Evolutionary conservation across 1,140 invertebrate species (phyloP).

Genomic region (Trachelipus rathkii): DNA sequence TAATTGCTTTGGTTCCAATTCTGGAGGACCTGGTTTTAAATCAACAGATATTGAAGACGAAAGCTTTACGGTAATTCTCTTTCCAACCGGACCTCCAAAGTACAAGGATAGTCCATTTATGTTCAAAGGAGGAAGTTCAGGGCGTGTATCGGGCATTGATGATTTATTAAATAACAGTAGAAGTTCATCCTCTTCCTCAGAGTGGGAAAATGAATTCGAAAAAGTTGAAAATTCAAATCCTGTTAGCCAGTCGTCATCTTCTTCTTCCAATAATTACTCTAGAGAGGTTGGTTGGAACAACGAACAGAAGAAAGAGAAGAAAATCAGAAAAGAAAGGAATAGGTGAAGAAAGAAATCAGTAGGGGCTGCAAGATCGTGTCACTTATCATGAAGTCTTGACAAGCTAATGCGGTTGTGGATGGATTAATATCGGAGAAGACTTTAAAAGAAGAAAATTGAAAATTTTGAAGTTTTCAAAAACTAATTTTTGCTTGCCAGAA

Average conservation of each 20-base stretch:
- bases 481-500: too few relatives aligned
- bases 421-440: too few relatives aligned
- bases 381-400: too few relatives aligned
- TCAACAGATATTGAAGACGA: slow-evolving; percentile 50
- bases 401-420: too few relatives aligned
- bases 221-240: not conserved
- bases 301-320: too few relatives aligned
- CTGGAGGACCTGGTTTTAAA: slow-evolving; percentile 49
- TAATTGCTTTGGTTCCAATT: slow-evolving; percentile 9
- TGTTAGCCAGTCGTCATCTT: not conserved
- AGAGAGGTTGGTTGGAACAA: too few relatives aligned
- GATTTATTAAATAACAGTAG: slow-evolving; percentile 36
- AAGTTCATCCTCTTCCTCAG: slow-evolving; percentile 26
- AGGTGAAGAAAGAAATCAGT: too few relatives aligned
- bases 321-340: too few relatives aligned
- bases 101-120: slow-evolving; percentile 43
- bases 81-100: slow-evolving; percentile 50
- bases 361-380: too few relatives aligned
- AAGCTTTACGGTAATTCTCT: slow-evolving; percentile 42
- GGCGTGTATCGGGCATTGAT: slow-evolving; percentile 39
- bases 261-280: slow-evolving; percentile 1
- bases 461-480: too few relatives aligned
- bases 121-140: slow-evolving; percentile 31
- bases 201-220: slow-evolving; percentile 26
- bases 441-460: too few relatives aligned